Conservation (phyloP, 2,113 vertebrate species). For the Noctilio leporinus region DNA sequence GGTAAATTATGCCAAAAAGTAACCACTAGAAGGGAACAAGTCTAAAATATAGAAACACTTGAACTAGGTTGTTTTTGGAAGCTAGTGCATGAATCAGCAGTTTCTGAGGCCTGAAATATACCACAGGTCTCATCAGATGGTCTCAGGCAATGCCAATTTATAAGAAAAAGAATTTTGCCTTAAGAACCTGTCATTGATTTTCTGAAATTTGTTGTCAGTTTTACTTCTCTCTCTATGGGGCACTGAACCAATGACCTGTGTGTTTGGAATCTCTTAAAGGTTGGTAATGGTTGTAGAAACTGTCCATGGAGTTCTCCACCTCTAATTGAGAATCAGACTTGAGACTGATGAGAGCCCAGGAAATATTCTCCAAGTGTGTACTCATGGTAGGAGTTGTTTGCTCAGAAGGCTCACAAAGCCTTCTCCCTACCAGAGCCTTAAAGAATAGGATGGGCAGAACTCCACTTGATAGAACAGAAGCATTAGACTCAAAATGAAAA, state of each 20-base stretch:
- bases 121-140: background rate
- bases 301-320: background rate
- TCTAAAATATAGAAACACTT: background rate
- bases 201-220: conserved; percentile 46
- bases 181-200: background rate
- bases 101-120: background rate
- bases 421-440: background rate
- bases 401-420: background rate
- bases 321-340: background rate
- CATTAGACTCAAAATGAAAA: background rate
- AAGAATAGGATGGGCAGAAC: background rate
- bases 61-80: background rate
- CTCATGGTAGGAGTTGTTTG: background rate
- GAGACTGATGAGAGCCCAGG: background rate
- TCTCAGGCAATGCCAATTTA: background rate
- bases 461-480: background rate
- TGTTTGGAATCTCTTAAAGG: background rate
- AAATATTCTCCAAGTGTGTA: rapidly evolving
- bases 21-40: conserved; percentile 1
- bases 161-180: conserved; percentile 41
- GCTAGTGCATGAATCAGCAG: background rate
- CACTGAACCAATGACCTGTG: background rate
- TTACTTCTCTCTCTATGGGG: background rate
- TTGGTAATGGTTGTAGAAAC: background rate
- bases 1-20: conserved; percentile 24